Conservation (phyloP, 2,797 vertebrate species). For the Acanthurus tractus region DNA sequence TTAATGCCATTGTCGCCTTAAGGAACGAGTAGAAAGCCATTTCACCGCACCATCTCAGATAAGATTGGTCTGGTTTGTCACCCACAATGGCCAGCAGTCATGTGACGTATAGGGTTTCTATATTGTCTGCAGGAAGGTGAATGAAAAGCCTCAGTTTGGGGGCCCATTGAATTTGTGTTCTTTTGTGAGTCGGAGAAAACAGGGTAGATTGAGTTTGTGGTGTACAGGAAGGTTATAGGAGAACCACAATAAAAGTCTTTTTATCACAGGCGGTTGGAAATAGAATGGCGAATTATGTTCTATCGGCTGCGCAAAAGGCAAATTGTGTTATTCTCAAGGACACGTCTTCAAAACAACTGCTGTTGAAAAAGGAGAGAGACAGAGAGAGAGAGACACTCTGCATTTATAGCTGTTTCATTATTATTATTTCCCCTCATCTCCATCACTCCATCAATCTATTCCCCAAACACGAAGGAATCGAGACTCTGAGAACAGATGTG, state of each 20-base stretch:
- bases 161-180: slow-evolving; percentile 77
- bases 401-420: slow-evolving; percentile 67
- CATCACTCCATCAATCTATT: slow-evolving; percentile 46
- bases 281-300: slow-evolving; percentile 76
- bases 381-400: slow-evolving; percentile 31
- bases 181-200: slow-evolving; percentile 80
- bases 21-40: slow-evolving; percentile 68
- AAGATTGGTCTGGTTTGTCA: slow-evolving; percentile 61
- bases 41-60: slow-evolving; percentile 68
- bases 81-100: slow-evolving; percentile 67
- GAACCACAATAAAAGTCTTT: slow-evolving; percentile 72
- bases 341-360: slow-evolving; percentile 72
- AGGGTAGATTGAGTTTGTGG: slow-evolving; percentile 80
- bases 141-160: slow-evolving; percentile 70
- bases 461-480: slow-evolving; percentile 27
- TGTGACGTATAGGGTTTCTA: slow-evolving; percentile 72
- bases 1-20: slow-evolving; percentile 68
- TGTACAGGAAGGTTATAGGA: slow-evolving; percentile 76
- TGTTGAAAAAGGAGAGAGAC: slow-evolving; percentile 43
- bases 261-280: slow-evolving; percentile 74
- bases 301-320: slow-evolving; percentile 66
- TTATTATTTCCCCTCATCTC: slow-evolving; percentile 70
- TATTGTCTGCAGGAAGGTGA: slow-evolving; percentile 63
- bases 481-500: slow-evolving; percentile 65
- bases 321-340: slow-evolving; percentile 83